Evolutionary conservation across 1,140 invertebrate genomes (phyloP).

Genomic region (Drosophila pruinosa): DNA sequence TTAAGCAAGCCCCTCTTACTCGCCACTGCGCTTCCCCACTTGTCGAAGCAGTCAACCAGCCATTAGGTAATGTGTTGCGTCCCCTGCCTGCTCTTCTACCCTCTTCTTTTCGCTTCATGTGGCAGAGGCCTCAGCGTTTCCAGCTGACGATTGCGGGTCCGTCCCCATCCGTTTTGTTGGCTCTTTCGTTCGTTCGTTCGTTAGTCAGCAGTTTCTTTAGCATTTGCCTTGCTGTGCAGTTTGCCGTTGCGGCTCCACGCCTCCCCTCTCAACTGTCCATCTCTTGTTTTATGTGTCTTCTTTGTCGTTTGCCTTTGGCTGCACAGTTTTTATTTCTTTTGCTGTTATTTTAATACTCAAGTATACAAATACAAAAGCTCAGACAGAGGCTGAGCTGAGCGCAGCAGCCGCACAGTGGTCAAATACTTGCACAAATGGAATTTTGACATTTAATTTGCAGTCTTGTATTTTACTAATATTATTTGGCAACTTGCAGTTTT

Average conservation of each 20-base stretch:
- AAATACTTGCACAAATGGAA: neutral
- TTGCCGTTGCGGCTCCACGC: neutral
- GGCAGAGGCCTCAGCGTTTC: slow-evolving; percentile 46
- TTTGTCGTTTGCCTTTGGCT: slow-evolving; percentile 42
- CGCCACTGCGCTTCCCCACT: neutral
- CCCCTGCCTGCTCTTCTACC: slow-evolving; percentile 19
- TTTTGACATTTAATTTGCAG: neutral
- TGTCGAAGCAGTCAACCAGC: slow-evolving; percentile 21
- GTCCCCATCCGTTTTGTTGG: neutral
- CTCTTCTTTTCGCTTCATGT: slow-evolving; percentile 34
- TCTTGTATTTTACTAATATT: neutral
- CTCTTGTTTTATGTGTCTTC: slow-evolving; percentile 44
- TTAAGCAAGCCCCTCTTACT: neutral
- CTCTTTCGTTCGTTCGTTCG: slow-evolving; percentile 18
- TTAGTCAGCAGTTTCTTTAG: slow-evolving; percentile 56
- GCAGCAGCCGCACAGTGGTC: slow-evolving; percentile 47
- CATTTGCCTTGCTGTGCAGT: slow-evolving; percentile 42
- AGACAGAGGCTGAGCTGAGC: slow-evolving; percentile 33
- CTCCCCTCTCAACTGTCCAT: neutral
- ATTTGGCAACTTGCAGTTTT: neutral
- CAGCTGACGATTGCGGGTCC: slow-evolving; percentile 50
- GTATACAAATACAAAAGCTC: slow-evolving; percentile 58
- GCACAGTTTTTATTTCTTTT: slow-evolving; percentile 62
- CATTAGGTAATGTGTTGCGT: slow-evolving; percentile 29
- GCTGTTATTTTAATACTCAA: slow-evolving; percentile 75